These are phyloP conservation scores for Synergus umbraculus DNA, from an alignment of 2,888 invertebrate species.

Conservation along the genomic window DNA sequence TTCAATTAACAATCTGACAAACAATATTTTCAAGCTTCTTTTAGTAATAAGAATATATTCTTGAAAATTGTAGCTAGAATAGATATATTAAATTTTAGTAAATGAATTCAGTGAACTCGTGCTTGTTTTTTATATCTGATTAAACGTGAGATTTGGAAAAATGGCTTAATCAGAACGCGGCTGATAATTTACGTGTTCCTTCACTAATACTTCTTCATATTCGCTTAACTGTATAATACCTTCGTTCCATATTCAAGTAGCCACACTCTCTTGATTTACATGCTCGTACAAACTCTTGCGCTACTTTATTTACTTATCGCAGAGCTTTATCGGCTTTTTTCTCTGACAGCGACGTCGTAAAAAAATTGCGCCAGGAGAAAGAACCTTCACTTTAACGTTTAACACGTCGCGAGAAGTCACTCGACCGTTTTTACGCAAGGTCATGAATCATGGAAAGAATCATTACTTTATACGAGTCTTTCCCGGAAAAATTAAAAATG, in stretches of 20 bases:
- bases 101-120: neutral
- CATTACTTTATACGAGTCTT: neutral
- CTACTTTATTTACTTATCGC: conserved; percentile 40
- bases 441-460: conserved; percentile 3
- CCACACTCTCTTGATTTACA: conserved; percentile 34
- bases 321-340: conserved; percentile 24
- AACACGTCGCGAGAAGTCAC: conserved; percentile 28
- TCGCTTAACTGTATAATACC: conserved; percentile 23
- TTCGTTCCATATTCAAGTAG: conserved; percentile 38
- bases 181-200: conserved; percentile 35
- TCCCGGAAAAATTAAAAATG: conserved; percentile 9
- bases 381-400: conserved; percentile 36
- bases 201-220: conserved; percentile 18
- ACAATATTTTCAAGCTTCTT: neutral
- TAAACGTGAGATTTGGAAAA: neutral
- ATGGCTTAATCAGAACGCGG: conserved; percentile 14
- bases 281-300: conserved; percentile 35
- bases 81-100: neutral
- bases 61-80: no score
- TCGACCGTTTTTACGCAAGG: conserved; percentile 24
- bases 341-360: conserved; percentile 19
- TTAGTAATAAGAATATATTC: no score
- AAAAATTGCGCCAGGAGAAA: conserved; percentile 31
- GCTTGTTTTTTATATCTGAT: neutral
- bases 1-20: neutral